Percentiles rank a stretch among this genome's conserved stretches.
Conservation (phyloP, 2,888 invertebrate species). For the Chaitophorus viminalis region DNA sequence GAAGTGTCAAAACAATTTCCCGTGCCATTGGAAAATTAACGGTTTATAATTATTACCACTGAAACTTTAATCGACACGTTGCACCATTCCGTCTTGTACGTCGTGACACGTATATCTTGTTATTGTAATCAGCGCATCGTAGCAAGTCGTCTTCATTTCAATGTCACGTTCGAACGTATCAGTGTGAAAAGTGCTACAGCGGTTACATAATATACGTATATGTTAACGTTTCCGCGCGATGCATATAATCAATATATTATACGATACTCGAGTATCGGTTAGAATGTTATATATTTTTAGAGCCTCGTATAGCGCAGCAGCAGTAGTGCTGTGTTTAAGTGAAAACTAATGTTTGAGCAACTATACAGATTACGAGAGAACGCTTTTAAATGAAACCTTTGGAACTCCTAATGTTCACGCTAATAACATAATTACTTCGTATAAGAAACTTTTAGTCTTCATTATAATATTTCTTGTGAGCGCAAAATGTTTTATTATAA, state of each 20-base stretch:
- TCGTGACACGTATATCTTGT: neutral
- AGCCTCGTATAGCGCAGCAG: no score
- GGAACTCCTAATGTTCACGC: neutral
- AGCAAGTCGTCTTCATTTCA: neutral
- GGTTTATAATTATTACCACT: neutral
- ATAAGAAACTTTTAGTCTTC: no score
- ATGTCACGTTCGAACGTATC: neutral
- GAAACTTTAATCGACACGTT: neutral
- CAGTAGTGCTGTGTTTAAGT: neutral
- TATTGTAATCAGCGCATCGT: neutral
- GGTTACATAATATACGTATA: neutral
- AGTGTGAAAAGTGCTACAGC: neutral
- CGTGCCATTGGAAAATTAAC: neutral
- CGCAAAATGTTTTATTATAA: no score
- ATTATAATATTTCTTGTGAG: no score
- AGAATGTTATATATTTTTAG: constrained; percentile 2
- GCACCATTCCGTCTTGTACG: neutral
- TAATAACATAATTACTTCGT: neutral
- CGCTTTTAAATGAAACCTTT: neutral
- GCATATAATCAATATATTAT: neutral
- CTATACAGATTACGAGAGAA: constrained; percentile 2
- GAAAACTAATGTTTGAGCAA: neutral
- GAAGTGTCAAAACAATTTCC: neutral
- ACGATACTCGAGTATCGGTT: neutral
- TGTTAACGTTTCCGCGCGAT: neutral